Percentiles rank a stretch among this genome's conserved stretches.
These are phyloP conservation scores for Acropternis orthonyx DNA, from an alignment of 2,797 vertebrate species.

Conservation along the genomic window DNA sequence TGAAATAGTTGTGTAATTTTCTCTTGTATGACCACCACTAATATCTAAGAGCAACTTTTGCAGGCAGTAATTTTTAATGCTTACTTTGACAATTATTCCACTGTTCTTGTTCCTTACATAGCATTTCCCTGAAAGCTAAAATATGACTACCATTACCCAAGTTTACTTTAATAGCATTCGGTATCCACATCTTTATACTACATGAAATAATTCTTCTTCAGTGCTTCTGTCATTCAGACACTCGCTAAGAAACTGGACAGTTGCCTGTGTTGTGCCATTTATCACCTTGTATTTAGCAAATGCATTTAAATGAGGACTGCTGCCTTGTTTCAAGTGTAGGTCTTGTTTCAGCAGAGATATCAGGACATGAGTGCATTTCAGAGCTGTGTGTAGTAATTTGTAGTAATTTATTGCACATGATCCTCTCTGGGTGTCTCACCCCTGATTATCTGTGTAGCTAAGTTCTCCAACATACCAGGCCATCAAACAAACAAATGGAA, in stretches of 20 bases:
- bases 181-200: neutral
- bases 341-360: neutral
- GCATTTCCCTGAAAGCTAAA: neutral
- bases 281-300: neutral
- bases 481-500: neutral
- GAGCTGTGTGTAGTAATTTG: neutral
- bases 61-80: neutral
- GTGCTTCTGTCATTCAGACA: neutral
- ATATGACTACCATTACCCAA: neutral
- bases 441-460: neutral
- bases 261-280: neutral
- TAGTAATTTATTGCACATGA: neutral
- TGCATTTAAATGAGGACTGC: neutral
- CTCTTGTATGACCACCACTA: neutral
- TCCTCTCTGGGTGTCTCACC: neutral
- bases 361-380: neutral
- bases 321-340: neutral
- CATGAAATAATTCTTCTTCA: neutral
- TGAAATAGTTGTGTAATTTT: neutral
- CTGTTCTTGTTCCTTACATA: neutral
- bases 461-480: neutral
- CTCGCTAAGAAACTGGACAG: neutral
- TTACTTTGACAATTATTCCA: neutral
- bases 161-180: neutral
- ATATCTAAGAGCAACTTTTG: neutral